phyloP scores from a whole-genome alignment of 2,888 invertebrate species.

The Ypsolopha sequella region DNA sequence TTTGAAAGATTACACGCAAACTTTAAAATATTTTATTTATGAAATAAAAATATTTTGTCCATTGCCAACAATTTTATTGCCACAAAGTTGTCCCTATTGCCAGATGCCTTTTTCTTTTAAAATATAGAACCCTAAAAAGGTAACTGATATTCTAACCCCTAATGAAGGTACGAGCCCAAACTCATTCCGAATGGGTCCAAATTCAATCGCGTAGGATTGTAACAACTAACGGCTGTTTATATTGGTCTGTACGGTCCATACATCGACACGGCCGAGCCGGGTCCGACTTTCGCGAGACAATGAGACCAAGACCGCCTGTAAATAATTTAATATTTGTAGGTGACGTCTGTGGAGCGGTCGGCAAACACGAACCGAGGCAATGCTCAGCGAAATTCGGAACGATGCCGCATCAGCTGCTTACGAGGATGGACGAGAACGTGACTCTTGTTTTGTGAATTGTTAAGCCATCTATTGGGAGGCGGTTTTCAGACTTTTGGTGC shows the following conservation, averaged over 20 bases:
- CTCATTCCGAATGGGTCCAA: constrained; percentile 14
- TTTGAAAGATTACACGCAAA: too few relatives aligned
- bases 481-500: too few relatives aligned
- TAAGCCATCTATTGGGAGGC: background rate
- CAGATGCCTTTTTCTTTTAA: too few relatives aligned
- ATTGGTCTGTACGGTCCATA: constrained; percentile 28
- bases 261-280: constrained; percentile 11
- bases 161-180: constrained; percentile 10
- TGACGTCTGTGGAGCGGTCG: constrained; percentile 35
- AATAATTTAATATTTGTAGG: constrained; percentile 62
- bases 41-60: too few relatives aligned
- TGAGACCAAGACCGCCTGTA: constrained; percentile 40
- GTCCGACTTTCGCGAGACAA: constrained; percentile 56
- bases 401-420: background rate
- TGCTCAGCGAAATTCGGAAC: background rate
- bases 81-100: too few relatives aligned
- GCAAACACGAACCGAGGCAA: constrained; percentile 32
- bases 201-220: constrained; percentile 30
- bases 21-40: too few relatives aligned
- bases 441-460: background rate
- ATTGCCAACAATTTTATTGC: too few relatives aligned
- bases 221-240: constrained; percentile 61
- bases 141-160: too few relatives aligned
- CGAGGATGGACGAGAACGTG: background rate
- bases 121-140: too few relatives aligned